These are phyloP conservation scores for Galeopsomyia nigrocyanea DNA, from an alignment of 2,888 invertebrate species.

Conservation along the genomic window DNA sequence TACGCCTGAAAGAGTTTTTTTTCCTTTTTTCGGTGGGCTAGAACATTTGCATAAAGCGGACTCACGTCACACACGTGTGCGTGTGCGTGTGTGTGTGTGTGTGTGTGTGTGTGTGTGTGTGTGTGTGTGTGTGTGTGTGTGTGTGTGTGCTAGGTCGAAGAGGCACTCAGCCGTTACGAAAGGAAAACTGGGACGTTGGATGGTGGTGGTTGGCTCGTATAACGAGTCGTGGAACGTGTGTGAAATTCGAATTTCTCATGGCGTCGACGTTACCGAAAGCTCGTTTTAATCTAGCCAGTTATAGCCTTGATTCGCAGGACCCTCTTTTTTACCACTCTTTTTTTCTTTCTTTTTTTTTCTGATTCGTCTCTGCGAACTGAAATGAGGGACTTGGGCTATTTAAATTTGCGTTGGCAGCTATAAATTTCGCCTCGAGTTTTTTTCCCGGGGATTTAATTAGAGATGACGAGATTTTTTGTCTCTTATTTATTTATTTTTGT, in stretches of 20 bases:
- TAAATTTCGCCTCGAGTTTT: background rate
- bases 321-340: background rate
- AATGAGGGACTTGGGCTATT: constrained; percentile 18
- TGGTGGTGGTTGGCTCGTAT: constrained; percentile 10
- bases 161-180: constrained; percentile 13
- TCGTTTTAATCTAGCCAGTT: constrained; percentile 31
- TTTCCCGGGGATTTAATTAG: background rate
- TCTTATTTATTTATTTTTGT: too few relatives aligned
- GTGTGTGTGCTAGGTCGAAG: constrained; percentile 4
- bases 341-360: background rate
- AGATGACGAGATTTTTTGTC: too few relatives aligned
- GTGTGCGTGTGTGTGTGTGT: too few relatives aligned
- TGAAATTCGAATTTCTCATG: constrained; percentile 41
- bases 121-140: background rate
- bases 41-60: too few relatives aligned
- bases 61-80: too few relatives aligned
- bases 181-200: constrained; percentile 45
- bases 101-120: too few relatives aligned
- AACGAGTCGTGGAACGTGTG: constrained; percentile 42
- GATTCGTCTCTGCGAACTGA: constrained; percentile 1
- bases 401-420: background rate
- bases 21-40: too few relatives aligned
- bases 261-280: background rate
- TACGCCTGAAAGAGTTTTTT: too few relatives aligned
- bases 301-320: constrained; percentile 16